Conservation (phyloP, 2,888 invertebrate genomes). For the Ypsolopha sequella region DNA sequence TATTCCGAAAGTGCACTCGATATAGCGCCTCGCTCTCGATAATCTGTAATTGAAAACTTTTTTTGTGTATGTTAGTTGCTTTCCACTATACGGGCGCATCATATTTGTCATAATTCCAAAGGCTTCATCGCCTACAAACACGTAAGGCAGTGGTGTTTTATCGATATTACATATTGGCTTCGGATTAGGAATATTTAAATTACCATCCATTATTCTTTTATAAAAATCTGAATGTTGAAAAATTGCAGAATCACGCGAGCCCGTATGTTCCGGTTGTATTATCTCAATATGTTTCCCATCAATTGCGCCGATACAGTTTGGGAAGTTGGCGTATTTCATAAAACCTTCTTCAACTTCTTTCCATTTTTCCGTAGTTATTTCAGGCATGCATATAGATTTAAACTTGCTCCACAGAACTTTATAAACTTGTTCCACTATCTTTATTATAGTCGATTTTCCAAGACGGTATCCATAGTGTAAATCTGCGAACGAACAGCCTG, state of each 20-base stretch:
- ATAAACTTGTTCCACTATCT: slow-evolving; percentile 17
- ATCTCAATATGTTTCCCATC: too few relatives aligned
- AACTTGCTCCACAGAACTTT: slow-evolving; percentile 19
- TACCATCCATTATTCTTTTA: slow-evolving; percentile 11
- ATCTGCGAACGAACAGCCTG: slow-evolving; percentile 18
- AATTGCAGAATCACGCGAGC: slow-evolving; percentile 13
- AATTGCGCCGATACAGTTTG: too few relatives aligned
- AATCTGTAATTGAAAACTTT: slow-evolving; percentile 15
- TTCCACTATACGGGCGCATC: slow-evolving; percentile 13
- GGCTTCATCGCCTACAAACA: slow-evolving; percentile 21
- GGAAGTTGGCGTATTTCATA: slow-evolving; percentile 19
- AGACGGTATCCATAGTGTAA: slow-evolving; percentile 15
- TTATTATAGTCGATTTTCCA: slow-evolving; percentile 18
- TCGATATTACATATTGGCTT: slow-evolving; percentile 13
- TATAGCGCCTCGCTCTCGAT: slow-evolving; percentile 9
- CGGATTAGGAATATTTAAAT: slow-evolving; percentile 13
- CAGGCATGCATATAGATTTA: slow-evolving; percentile 6
- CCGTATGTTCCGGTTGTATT: slow-evolving; percentile 13
- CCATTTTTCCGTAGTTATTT: slow-evolving; percentile 17
- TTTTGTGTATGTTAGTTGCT: slow-evolving; percentile 7
- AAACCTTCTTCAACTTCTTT: slow-evolving; percentile 15
- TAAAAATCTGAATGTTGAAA: slow-evolving; percentile 14
- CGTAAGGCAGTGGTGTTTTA: slow-evolving; percentile 9
- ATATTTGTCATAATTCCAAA: slow-evolving; percentile 18
- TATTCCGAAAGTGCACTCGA: slow-evolving; percentile 12